Evolutionary conservation across 2,113 vertebrate species (phyloP), one percentile per base, ranked within the genome.

Genomic region (Pseudolaguvia tuberculata): DNA sequence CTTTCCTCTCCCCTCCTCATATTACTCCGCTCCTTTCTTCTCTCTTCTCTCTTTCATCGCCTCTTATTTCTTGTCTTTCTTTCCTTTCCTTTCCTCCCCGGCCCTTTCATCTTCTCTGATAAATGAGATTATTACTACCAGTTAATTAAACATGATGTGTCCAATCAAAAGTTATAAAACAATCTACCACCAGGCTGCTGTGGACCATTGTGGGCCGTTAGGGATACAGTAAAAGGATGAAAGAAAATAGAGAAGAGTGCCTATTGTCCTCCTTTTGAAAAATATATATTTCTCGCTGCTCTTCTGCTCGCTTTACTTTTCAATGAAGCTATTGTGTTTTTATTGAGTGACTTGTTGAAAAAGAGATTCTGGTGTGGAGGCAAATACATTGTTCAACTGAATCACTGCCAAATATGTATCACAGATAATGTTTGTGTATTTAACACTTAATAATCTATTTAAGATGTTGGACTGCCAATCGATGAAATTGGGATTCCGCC

Each of bases 81-180:
- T 23, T 18, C 11, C 56, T 18, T 17, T 8, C 10, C 45, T 67
- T 9, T 31, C 6, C 11, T 52, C 11, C 51, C 18, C n/a, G n/a
- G n/a, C n/a, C n/a, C n/a, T n/a, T 3, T 35, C 17, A 23, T 56
- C 61, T 51, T 1, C 2, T 31, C 48, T 72, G 42, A 29, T 72
- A 68, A 65, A 51, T 70, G 51, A 67, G 53, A 90, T 91, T 88
- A 89, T 91, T 90, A 91, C 87, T 88, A 87, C 84, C 87, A 90
- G 86, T 89, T 90, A 90, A 90, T 91, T 90, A 91, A 90, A 89
- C 85, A 81, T 82, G 86, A 88, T 89, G 87, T 85, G 78, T 90
- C 89, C 87, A 86, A 86, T 87, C 78, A 90, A 88, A 86, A n/a
- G n/a, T n/a, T n/a, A n/a, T n/a, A n/a, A n/a, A n/a, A n/a, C n/a